Base-by-base conservation (phyloP, 1,140 invertebrate species). In the Mylabris phalerata region DNA sequence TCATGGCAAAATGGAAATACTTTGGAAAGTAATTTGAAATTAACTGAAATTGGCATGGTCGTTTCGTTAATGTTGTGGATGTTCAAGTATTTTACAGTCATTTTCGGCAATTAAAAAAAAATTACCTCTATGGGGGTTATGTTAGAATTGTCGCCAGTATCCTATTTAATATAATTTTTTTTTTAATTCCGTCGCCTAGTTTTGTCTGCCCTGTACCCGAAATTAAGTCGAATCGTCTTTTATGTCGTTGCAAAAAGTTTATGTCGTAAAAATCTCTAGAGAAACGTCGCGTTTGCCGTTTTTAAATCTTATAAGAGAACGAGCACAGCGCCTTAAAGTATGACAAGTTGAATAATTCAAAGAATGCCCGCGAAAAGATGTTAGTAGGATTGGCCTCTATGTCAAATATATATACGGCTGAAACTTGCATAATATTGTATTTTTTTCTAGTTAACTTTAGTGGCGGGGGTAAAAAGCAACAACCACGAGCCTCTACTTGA, bases 21-120 rank as follows among this genome's bases (percentile, higher is more conserved):
- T 65, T 65, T 65, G 57, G 52, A 57, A 65, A 65, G 60, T 65
- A 60, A 65, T 65, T 65, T 62, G 56, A 62, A 65, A 65, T 65
- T 64, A 64, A 60, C 54, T 45, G 45, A 57, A 57, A 57, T 62
- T 57, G 61, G 19, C 19, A 19, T 19, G 57, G 47, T 26, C 48
- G 50, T 44, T 10, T 25, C 3, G 7, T 50, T 50, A 26, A 32
- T 42, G 24, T 26, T 42, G 40, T 11, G 26, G 41, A 39, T 41
- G 13, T 38, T 48, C 11, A 19, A 38, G 11, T 42, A 42, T 42
- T 44, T 39, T 27, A 46, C 19, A 27, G 32, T 32, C 4, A 32
- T 32, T 32, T 32, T 32, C 1, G 32, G 2, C 7, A 32, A 3
- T 32, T 32, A 32, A 32, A 32, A 32, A n/a, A 32, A 32, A 32